Conservation (phyloP, 1,140 invertebrate species). For the Drosophila obscura region DNA sequence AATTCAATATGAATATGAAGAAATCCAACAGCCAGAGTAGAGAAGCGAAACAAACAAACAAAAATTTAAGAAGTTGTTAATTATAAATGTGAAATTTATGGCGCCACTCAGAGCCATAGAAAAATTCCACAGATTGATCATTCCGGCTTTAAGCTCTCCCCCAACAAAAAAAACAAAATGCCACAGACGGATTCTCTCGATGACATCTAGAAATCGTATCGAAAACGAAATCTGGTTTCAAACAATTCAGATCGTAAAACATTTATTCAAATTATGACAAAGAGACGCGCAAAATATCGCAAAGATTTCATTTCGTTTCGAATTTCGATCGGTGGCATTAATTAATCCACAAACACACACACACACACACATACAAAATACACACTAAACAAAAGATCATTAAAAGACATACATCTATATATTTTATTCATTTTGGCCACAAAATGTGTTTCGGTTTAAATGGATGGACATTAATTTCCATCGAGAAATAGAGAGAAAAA, state of each 20-base stretch:
- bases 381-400: slow-evolving; percentile 35
- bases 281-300: slow-evolving; percentile 23
- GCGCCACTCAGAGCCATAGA: slow-evolving; percentile 43
- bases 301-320: slow-evolving; percentile 53
- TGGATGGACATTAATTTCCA: slow-evolving; percentile 54
- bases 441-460: slow-evolving; percentile 60
- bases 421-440: slow-evolving; percentile 2
- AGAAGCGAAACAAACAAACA: slow-evolving; percentile 31
- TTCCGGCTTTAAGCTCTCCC: slow-evolving; percentile 18
- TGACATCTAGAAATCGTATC: slow-evolving; percentile 39
- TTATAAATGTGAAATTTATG: slow-evolving; percentile 77
- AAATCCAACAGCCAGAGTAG: slow-evolving; percentile 29
- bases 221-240: slow-evolving; percentile 17
- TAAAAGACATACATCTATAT: slow-evolving; percentile 38
- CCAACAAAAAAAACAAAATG: slow-evolving; percentile 1
- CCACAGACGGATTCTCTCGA: neutral
- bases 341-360: slow-evolving; percentile 42
- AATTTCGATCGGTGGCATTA: slow-evolving; percentile 53
- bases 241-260: slow-evolving; percentile 63
- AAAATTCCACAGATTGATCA: slow-evolving; percentile 73
- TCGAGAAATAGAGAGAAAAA: slow-evolving; percentile 10
- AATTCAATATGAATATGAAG: slow-evolving; percentile 35
- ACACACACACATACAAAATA: too few relatives aligned
- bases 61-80: slow-evolving; percentile 52
- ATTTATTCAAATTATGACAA: slow-evolving; percentile 65